Evolutionary conservation across 2,888 invertebrate species (phyloP).

Genomic region (Leucania comma): DNA sequence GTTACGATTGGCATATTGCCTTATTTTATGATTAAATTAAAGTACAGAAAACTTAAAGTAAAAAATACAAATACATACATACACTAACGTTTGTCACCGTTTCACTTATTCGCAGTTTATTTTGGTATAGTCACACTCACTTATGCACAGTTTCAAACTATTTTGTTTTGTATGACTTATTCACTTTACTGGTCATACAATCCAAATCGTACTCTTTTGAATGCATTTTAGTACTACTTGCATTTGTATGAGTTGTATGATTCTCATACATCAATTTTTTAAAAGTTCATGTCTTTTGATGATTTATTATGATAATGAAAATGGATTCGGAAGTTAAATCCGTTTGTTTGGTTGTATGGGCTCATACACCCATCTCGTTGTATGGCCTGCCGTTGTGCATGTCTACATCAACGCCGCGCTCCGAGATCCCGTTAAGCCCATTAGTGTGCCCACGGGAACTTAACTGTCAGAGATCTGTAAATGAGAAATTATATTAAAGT

Average conservation of each 20-base stretch:
- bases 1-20: background rate
- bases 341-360: slow-evolving; percentile 42
- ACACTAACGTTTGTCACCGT: slow-evolving; percentile 52
- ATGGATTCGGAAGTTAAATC: slow-evolving; percentile 14
- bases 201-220: background rate
- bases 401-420: slow-evolving; percentile 79
- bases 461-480: slow-evolving; percentile 89
- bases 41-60: slow-evolving; percentile 41
- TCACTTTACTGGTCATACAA: slow-evolving; percentile 16
- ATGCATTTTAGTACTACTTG: slow-evolving; percentile 12
- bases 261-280: slow-evolving; percentile 26
- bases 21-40: slow-evolving; percentile 31
- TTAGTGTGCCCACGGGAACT: slow-evolving; percentile 87
- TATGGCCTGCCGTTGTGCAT: slow-evolving; percentile 80
- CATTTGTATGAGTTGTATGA: slow-evolving; percentile 33
- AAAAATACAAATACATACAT: slow-evolving; percentile 52
- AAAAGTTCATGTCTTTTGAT: slow-evolving; percentile 15
- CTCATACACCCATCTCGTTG: slow-evolving; percentile 86
- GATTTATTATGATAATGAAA: slow-evolving; percentile 17
- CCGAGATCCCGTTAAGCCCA: slow-evolving; percentile 87
- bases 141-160: slow-evolving; percentile 34
- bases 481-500: slow-evolving; percentile 4
- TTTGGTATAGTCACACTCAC: slow-evolving; percentile 55
- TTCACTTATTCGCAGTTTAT: slow-evolving; percentile 57
- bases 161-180: slow-evolving; percentile 11